Percentiles rank a stretch among this genome's conserved stretches.
Evolutionary conservation across 2,797 vertebrate species (phyloP).

Genomic region (Eulemur albifrons): DNA sequence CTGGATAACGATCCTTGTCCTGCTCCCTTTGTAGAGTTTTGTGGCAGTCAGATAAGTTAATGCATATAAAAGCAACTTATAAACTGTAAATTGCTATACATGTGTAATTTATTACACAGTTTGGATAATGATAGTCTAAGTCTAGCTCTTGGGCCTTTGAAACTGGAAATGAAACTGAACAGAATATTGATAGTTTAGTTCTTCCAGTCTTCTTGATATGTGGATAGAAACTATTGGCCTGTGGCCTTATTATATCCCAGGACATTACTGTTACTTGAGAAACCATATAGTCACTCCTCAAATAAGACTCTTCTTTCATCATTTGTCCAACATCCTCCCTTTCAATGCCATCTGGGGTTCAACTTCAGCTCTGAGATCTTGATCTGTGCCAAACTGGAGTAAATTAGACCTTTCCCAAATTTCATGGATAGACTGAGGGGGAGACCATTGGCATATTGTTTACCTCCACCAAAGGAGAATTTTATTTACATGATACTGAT

Average conservation of each 20-base stretch:
- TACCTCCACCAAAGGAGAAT: not conserved
- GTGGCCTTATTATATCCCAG: not conserved
- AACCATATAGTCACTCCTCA: not conserved
- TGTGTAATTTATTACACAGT: not conserved
- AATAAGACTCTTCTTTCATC: not conserved
- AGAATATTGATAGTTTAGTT: not conserved
- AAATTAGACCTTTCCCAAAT: not conserved
- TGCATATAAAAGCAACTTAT: not conserved
- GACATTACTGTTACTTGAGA: not conserved
- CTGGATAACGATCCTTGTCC: not conserved
- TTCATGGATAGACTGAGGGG: not conserved
- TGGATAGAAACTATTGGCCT: not conserved
- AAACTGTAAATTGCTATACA: not conserved
- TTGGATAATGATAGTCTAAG: not conserved
- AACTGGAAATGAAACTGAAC: not conserved
- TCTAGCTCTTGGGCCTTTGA: not conserved
- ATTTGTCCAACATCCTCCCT: not conserved
- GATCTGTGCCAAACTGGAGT: not conserved
- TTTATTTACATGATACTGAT: not conserved
- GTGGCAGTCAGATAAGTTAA: not conserved
- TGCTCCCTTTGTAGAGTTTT: not conserved
- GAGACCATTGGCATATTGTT: not conserved
- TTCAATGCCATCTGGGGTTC: conserved; percentile 69
- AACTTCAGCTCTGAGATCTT: not conserved
- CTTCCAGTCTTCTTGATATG: not conserved